Evolutionary conservation across 1,140 invertebrate species (phyloP).

Genomic region (Portunus trituberculatus): DNA sequence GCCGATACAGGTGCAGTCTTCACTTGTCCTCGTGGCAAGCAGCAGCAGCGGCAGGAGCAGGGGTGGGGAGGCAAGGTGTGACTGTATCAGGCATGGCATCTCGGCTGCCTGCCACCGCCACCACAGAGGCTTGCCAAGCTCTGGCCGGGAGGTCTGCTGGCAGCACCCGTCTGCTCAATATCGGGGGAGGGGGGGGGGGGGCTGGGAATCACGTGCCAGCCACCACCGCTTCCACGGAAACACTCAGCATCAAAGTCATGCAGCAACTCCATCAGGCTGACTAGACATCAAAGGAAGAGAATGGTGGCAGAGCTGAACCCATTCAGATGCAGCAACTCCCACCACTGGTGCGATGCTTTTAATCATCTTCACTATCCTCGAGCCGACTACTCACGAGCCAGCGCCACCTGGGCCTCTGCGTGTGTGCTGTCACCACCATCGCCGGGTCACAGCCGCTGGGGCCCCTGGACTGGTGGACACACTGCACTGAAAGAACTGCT

Average conservation of each 20-base stretch:
- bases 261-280: slow-evolving; percentile 76
- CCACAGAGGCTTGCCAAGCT: slow-evolving; percentile 49
- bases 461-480: slow-evolving; percentile 69
- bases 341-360: slow-evolving; percentile 68
- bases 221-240: slow-evolving; percentile 74
- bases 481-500: slow-evolving; percentile 59
- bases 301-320: slow-evolving; percentile 71
- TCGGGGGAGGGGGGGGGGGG: slow-evolving; percentile 34
- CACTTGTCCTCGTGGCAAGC: slow-evolving; percentile 71
- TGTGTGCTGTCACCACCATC: slow-evolving; percentile 73
- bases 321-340: slow-evolving; percentile 44
- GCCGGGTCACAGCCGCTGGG: slow-evolving; percentile 67
- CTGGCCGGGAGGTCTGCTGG: slow-evolving; percentile 58
- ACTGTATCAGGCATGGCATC: slow-evolving; percentile 55
- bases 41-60: slow-evolving; percentile 67
- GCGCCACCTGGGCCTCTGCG: slow-evolving; percentile 66
- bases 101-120: slow-evolving; percentile 57
- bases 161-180: slow-evolving; percentile 52
- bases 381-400: slow-evolving; percentile 66
- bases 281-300: slow-evolving; percentile 77
- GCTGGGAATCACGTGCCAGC: slow-evolving; percentile 57
- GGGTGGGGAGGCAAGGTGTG: slow-evolving; percentile 54
- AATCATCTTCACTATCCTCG: slow-evolving; percentile 64
- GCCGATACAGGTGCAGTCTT: slow-evolving; percentile 73
- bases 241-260: slow-evolving; percentile 75